Evolutionary conservation across 2,797 vertebrate genomes (phyloP), one percentile per base, ranked within the genome.

Genomic region (Periparus ater): DNA sequence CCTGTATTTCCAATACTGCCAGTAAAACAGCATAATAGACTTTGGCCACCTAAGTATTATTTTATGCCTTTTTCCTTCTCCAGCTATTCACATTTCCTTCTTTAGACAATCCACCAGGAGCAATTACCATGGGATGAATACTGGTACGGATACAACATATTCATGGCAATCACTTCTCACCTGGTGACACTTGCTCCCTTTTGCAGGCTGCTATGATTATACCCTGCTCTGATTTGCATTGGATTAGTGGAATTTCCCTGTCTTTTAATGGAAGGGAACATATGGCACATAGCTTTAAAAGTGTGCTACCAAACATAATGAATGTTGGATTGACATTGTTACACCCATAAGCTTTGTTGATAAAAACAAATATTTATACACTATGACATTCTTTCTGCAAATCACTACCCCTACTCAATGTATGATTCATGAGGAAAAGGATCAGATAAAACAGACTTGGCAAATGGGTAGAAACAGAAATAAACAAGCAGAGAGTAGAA

Each of bases 331-430:
- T 95, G 95, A 95, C 95, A 95, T 86, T 90, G 89, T 93, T 94
- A 90, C 54, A 95, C 89, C 70, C 94, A 63, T 81, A 84, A 75
- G 76, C 83, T 96, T 96, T 96, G 93, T 86, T 94, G 93, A 95
- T 81, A 94, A 94, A 95, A 92, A 83, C 90, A 95, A 94, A 91
- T 95, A 93, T 90, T 95, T 95, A 86, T 88, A 84, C 60, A 70
- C 42, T 51, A 48, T 95, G 95, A 95, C 83, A 93, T 95, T 78
- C 60, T 84, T 88, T 75, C 88, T 91, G 83, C 90, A 93, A 84
- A 91, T 90, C 94, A 74, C 47, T 95, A 91, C 44, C 93, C 85
- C 51, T 86, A 68, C 74, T 94, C 70, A 76, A 76, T 94, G 70
- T 88, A 90, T 90, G 76, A 95, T 96, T 95, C 88, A 95, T 91